Percentiles rank a stretch among this genome's conserved stretches.
phyloP scores from a whole-genome alignment of 2,113 vertebrate genomes.

The Montifringilla adamsi region DNA sequence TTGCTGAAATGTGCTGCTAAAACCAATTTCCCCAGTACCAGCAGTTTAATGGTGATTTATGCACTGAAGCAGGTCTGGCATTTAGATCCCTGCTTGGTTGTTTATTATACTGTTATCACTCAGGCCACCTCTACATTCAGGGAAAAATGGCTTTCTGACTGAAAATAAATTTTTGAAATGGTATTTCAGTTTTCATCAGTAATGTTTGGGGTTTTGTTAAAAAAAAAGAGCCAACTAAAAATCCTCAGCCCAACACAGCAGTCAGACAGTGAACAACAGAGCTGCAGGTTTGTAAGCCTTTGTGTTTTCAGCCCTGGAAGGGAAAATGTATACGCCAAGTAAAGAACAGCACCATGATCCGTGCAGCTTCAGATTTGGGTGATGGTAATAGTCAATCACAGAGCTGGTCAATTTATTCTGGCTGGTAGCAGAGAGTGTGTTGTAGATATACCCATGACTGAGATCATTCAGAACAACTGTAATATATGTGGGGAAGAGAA shows the following conservation, averaged over 20 bases:
- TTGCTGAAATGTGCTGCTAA: slow-evolving; percentile 30
- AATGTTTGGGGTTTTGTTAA: background rate
- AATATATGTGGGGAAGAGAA: background rate
- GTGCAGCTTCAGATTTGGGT: background rate
- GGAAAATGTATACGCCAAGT: background rate
- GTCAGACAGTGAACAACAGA: background rate
- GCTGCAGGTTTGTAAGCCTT: background rate
- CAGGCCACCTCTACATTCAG: background rate
- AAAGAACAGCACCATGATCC: background rate
- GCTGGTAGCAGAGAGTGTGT: background rate
- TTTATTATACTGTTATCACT: background rate
- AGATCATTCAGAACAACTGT: background rate
- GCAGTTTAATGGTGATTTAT: slow-evolving; percentile 18
- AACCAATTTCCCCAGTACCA: slow-evolving; percentile 7
- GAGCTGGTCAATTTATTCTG: background rate
- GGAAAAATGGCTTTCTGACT: background rate
- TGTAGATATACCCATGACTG: background rate
- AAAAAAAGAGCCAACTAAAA: background rate
- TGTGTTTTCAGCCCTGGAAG: background rate
- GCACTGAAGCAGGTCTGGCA: background rate
- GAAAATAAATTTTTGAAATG: background rate
- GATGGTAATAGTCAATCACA: background rate
- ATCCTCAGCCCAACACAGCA: background rate
- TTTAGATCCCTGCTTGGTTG: background rate
- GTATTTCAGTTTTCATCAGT: background rate